Evolutionary conservation across 1,140 invertebrate genomes (phyloP), one percentile per base, ranked within the genome.

Genomic region (Cepaea nemoralis): DNA sequence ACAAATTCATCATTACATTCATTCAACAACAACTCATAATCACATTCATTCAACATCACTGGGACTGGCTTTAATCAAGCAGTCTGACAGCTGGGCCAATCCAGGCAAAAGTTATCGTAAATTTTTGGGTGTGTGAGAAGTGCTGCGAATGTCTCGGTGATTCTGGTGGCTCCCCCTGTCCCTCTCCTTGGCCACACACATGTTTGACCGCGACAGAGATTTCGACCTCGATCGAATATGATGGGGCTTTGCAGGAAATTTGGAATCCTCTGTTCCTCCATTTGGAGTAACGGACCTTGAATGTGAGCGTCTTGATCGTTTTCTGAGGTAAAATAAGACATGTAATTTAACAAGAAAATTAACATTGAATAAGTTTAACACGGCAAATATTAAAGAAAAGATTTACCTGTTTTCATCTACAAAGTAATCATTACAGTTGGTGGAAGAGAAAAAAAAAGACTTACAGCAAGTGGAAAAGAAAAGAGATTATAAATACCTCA

Each of bases 41-140:
- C n/a, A n/a, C n/a, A n/a, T n/a, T n/a, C n/a, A 45, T 45, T 8
- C 19, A 45, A 10, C 42, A 55, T 55, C 50, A 55, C 19, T 55
- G 50, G 50, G 22, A 55, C 22, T 55, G 19, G n/a, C n/a, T 22
- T 55, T 3, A 14, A 55, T 22, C 8, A 55, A 22, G 3, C 8
- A 10, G 50, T 22, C 16, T 19, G n/a, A 55, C 50, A 22, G 3
- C 19, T 55, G 50, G n/a, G n/a, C 50, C 19, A 10, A 55, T 5
- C 8, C n/a, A 55, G n/a, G 50, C 19, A 55, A 55, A 2, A 10
- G 42, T 55, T 83, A 89, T 86, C 88, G 88, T 42, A 78, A 88
- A 83, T 88, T 89, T 79, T 89, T 89, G 37, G 88, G 88, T 42
- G 88, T 89, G 81, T 87, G 87, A 37, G 88, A 89, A 24, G 88